Conservation (phyloP, 2,113 vertebrate genomes). For the Nothocercus nigrocapillus region DNA sequence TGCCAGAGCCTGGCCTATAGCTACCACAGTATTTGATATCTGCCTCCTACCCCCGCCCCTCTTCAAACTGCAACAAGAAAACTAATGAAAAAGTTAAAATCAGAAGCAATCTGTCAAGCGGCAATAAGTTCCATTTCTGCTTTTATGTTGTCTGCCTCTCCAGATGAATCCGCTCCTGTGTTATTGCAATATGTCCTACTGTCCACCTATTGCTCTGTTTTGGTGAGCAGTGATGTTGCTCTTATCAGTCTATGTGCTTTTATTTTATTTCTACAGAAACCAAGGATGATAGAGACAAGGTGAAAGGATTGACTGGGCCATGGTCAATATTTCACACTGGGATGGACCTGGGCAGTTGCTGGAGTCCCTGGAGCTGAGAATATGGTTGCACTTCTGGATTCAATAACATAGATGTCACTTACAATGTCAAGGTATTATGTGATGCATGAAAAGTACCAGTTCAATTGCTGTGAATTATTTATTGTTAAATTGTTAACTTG, state of each 20-base stretch:
- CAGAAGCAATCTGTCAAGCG: not conserved
- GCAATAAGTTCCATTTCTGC: not conserved
- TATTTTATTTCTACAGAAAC: not conserved
- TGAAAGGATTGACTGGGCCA: not conserved
- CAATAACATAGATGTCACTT: not conserved
- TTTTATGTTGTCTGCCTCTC: fast-evolving
- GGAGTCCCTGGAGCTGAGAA: not conserved
- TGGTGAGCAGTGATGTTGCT: not conserved
- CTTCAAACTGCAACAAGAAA: not conserved
- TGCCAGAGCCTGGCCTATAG: too few relatives aligned
- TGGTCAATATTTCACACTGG: not conserved
- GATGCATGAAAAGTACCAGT: not conserved
- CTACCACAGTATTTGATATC: too few relatives aligned
- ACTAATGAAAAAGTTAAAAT: not conserved
- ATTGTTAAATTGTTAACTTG: not conserved
- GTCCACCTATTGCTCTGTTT: not conserved
- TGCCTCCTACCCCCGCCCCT: too few relatives aligned
- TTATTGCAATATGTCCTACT: fast-evolving
- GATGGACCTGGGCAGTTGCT: not conserved
- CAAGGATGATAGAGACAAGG: not conserved
- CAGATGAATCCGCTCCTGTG: not conserved
- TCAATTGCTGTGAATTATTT: not conserved
- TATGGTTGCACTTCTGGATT: not conserved
- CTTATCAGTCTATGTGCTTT: not conserved
- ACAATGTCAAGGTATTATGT: not conserved